phyloP scores from a whole-genome alignment of 2,113 vertebrate species.

The Electrona antarctica region DNA sequence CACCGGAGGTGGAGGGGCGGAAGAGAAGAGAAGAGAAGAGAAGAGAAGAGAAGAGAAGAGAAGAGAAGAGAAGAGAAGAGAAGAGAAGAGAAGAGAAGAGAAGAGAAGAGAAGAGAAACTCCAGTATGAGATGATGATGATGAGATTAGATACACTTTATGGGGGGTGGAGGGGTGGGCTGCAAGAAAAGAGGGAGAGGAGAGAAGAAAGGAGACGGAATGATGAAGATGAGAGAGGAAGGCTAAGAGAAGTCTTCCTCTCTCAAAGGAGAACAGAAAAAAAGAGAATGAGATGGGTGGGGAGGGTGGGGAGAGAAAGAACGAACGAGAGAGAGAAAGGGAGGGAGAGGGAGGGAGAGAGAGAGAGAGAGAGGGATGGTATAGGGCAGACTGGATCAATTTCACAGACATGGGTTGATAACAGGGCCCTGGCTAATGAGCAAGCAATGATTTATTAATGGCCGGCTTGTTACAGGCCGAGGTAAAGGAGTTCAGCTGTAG shows the following conservation, averaged over 20 bases:
- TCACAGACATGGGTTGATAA: constrained; percentile 63
- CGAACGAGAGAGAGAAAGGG: background rate
- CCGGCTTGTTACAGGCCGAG: constrained; percentile 56
- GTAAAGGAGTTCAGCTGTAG: constrained; percentile 19
- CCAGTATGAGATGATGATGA: background rate
- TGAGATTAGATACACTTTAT: background rate
- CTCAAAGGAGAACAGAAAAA: background rate
- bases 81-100: constrained; percentile 1
- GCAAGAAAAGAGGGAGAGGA: background rate
- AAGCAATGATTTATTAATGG: constrained; percentile 75
- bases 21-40: background rate
- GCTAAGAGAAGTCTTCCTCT: background rate
- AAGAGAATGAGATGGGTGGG: constrained; percentile 9
- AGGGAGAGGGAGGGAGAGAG: background rate
- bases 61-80: constrained; percentile 2
- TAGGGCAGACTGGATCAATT: constrained; percentile 62
- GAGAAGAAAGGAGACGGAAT: constrained; percentile 4
- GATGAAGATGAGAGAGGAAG: background rate
- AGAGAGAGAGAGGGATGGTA: background rate
- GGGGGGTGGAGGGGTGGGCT: background rate
- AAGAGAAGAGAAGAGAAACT: too few relatives aligned
- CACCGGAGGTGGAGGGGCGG: background rate
- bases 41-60: background rate
- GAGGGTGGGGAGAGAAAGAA: background rate
- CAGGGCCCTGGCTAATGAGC: constrained; percentile 67